Evolutionary conservation across 2,888 invertebrate genomes (phyloP).

Genomic region (Erynnis tages): DNA sequence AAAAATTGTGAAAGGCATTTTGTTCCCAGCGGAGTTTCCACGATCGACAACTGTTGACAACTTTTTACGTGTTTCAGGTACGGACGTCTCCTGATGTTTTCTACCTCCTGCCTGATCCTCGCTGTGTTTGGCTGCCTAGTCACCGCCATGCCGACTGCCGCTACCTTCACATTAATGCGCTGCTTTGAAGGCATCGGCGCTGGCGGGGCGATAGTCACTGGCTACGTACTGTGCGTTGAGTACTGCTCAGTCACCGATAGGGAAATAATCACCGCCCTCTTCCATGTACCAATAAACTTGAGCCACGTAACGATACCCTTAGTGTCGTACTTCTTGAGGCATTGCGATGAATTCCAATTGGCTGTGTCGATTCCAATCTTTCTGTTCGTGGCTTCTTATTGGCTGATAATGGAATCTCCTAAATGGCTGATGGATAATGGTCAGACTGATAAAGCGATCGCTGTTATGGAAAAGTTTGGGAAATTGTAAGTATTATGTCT

Average conservation of each 20-base stretch:
- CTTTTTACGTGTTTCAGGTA: conserved; percentile 43
- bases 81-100: conserved; percentile 52
- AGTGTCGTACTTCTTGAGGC: conserved; percentile 55
- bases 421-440: conserved; percentile 65
- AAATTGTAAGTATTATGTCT: conserved; percentile 51
- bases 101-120: conserved; percentile 42
- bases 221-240: conserved; percentile 59
- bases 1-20: no score
- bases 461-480: conserved; percentile 52
- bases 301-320: conserved; percentile 56
- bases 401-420: conserved; percentile 56
- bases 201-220: conserved; percentile 60
- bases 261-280: conserved; percentile 55
- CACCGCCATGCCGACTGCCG: conserved; percentile 47
- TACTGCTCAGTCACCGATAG: conserved; percentile 53
- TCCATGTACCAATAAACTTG: conserved; percentile 58
- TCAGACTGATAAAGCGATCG: conserved; percentile 43
- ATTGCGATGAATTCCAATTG: conserved; percentile 56
- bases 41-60: neutral
- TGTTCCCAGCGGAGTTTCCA: no score
- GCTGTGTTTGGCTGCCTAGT: conserved; percentile 51
- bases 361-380: conserved; percentile 58
- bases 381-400: conserved; percentile 43
- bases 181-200: conserved; percentile 58
- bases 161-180: conserved; percentile 50